Evolutionary conservation across 2,797 vertebrate genomes (phyloP).

Genomic region (Amniataba percoides): DNA sequence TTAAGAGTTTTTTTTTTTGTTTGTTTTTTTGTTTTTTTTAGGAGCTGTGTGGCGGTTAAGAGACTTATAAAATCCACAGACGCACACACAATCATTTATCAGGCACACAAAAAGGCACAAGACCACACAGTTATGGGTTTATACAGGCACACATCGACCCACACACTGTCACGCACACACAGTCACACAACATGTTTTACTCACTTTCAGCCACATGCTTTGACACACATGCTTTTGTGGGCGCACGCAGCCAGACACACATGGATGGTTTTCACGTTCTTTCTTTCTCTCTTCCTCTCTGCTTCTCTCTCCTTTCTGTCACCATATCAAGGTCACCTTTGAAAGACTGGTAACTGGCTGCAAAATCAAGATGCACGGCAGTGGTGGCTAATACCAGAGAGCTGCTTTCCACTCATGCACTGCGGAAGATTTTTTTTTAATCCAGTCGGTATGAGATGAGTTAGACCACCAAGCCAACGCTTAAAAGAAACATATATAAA

Average conservation of each 20-base stretch:
- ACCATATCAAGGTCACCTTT: constrained; percentile 50
- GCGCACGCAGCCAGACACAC: not conserved
- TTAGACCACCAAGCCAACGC: not conserved
- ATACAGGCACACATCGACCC: not conserved
- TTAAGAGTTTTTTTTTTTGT: too few relatives aligned
- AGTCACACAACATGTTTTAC: not conserved
- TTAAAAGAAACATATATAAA: not conserved
- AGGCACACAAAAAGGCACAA: not conserved
- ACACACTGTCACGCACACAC: not conserved
- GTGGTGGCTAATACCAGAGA: not conserved
- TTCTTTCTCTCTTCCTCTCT: not conserved
- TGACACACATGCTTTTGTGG: not conserved
- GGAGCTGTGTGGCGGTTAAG: not conserved
- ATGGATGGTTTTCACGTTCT: not conserved
- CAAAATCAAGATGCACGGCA: constrained; percentile 24
- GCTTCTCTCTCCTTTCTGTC: constrained; percentile 1
- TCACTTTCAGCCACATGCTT: constrained; percentile 4
- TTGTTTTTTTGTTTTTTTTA: too few relatives aligned
- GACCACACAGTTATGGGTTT: not conserved
- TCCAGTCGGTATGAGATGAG: not conserved
- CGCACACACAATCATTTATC: not conserved
- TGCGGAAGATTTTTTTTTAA: not conserved
- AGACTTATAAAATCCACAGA: not conserved
- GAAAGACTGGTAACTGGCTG: constrained; percentile 16
- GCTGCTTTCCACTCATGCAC: constrained; percentile 1